Evolutionary conservation across 2,797 vertebrate species (phyloP), one percentile per base, ranked within the genome.

Genomic region (Gallinago stenura): DNA sequence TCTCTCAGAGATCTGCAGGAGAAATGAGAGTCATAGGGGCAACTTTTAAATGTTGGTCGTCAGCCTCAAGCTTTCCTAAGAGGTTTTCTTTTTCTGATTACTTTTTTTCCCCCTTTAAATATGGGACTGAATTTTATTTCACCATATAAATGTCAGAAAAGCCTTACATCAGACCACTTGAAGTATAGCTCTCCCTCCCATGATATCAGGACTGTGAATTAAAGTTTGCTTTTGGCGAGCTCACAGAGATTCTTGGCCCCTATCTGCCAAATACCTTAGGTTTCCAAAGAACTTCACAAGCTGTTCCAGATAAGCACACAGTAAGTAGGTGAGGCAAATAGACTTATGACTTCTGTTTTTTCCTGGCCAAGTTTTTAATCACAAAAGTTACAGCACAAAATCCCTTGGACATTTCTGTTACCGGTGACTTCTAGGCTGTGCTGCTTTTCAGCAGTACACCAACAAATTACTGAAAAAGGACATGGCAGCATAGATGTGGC

Each of bases 301-400:
- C 95, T 92, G 82, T 87, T 96, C 64, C 90, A 95, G 91, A 96
- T 95, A 95, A 96, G 64, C 12, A 1, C 33, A 30, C 43, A 69
- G 83, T 94, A 96, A 96, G 95, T 89, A 95, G 83, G 90, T 95
- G 90, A 96, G 88, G 88, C 94, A 93, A 97, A 97, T 86, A 91
- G 93, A 91, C 61, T 96, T 97, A 88, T 14, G 73, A 81, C 61
- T 96, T 94, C 85, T 86, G 68, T 9, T 58, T 87, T 93, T 90
- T 78, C 62, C 43, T 6, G 5, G 86, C 76, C 94, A 95, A 93
- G 33, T 37, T 91, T 92, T 87, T 78, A 3, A 53, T 86, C 61
- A 93, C 81, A 86, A 51, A 96, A 90, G 56, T 70, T 86, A 68
- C 33, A 95, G 81, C 72, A 89, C 71, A 94, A 96, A 95, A 95